Conservation (phyloP, 2,888 invertebrate genomes). For the Schrankia costaestrigalis region DNA sequence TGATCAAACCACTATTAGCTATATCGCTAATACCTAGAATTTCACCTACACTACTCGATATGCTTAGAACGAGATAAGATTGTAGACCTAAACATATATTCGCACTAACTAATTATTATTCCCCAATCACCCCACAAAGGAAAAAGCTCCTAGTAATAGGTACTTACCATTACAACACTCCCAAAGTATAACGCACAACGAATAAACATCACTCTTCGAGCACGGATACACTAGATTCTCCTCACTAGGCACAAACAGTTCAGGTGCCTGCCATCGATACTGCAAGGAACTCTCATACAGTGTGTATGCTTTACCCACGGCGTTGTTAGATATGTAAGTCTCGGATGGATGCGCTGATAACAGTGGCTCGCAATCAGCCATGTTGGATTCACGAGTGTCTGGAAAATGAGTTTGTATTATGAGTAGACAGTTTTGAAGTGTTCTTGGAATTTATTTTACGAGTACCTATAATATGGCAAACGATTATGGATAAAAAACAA, state of each 20-base stretch:
- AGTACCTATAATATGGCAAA: too few species aligned
- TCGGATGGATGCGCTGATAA: conserved; percentile 59
- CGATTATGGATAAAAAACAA: too few species aligned
- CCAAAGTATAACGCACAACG: conserved; percentile 64
- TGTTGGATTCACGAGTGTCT: conserved; percentile 44
- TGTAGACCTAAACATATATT: too few species aligned
- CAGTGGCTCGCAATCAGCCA: conserved; percentile 55
- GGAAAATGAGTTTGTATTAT: too few species aligned
- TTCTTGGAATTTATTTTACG: too few species aligned
- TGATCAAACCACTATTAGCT: too few species aligned
- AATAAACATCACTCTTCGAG: conserved; percentile 66
- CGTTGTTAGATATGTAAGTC: conserved; percentile 45
- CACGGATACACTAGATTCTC: conserved; percentile 58
- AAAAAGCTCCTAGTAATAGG: not conserved
- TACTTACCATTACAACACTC: conserved; percentile 70
- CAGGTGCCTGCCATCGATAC: conserved; percentile 72
- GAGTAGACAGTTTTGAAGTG: too few species aligned
- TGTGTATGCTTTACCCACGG: conserved; percentile 48
- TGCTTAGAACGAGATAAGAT: too few species aligned
- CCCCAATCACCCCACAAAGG: not conserved
- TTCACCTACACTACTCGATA: too few species aligned
- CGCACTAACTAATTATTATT: not conserved
- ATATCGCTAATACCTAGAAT: too few species aligned
- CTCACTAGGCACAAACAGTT: conserved; percentile 58
- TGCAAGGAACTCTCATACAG: conserved; percentile 41